Conservation (phyloP, 2,888 invertebrate species). For the Drosophila aldrichi region DNA sequence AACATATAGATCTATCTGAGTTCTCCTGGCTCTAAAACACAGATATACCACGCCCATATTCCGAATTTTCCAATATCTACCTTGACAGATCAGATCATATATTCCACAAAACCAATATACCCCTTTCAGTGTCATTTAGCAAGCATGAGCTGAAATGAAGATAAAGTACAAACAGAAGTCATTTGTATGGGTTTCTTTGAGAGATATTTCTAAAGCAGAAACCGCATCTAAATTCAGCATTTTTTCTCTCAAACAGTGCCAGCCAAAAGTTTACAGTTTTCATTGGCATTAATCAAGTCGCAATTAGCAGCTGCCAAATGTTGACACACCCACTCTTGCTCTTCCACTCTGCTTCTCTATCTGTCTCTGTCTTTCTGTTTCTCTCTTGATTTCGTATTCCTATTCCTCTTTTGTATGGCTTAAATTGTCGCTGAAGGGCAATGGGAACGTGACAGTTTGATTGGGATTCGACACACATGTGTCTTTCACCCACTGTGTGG, state of each 20-base stretch:
- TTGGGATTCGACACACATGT: conserved; percentile 21
- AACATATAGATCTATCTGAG: too few relatives aligned
- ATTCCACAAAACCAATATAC: background rate
- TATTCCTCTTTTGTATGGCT: conserved; percentile 29
- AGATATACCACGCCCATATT: background rate
- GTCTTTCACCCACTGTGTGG: background rate
- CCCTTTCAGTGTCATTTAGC: background rate
- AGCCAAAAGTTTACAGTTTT: conserved; percentile 8
- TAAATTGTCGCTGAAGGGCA: conserved; percentile 34
- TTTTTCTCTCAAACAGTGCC: conserved; percentile 2
- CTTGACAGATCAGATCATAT: background rate
- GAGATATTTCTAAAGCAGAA: background rate
- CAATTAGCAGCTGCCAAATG: conserved; percentile 45
- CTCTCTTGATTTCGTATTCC: background rate
- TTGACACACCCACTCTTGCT: conserved; percentile 5
- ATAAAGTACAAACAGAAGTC: background rate
- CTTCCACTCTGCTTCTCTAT: background rate
- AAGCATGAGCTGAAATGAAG: background rate
- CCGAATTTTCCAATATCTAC: background rate
- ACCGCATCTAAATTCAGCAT: background rate
- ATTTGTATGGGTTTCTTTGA: conserved; percentile 8
- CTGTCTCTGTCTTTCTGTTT: background rate
- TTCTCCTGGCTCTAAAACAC: background rate
- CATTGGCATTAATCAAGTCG: conserved; percentile 31
- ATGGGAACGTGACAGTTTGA: conserved; percentile 35